Evolutionary conservation across 2,797 vertebrate species (phyloP).

Genomic region (Crenuchus spilurus): DNA sequence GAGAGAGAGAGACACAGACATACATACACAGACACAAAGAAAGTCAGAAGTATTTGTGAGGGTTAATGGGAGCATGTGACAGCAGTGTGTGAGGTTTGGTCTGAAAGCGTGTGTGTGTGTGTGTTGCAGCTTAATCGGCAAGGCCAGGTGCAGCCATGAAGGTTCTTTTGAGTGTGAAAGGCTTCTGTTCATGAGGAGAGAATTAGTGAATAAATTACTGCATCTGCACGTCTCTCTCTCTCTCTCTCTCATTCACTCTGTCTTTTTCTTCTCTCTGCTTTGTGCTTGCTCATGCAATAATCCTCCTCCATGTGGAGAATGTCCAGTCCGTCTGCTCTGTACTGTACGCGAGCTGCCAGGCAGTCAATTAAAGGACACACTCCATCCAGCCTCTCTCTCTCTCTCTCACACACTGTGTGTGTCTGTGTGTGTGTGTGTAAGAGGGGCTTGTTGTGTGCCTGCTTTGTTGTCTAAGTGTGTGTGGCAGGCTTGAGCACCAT

Average conservation of each 20-base stretch:
- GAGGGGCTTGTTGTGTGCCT: conserved; percentile 45
- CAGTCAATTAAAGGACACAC: conserved; percentile 60
- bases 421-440: not conserved
- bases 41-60: conserved; percentile 17
- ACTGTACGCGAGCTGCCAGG: conserved; percentile 58
- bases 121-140: conserved; percentile 56
- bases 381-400: conserved; percentile 49
- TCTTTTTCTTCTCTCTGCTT: conserved; percentile 38
- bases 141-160: conserved; percentile 59
- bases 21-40: conserved; percentile 18
- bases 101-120: conserved; percentile 36
- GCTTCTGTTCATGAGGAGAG: conserved; percentile 56
- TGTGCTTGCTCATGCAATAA: conserved; percentile 64
- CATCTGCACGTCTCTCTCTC: conserved; percentile 42
- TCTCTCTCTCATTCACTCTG: conserved; percentile 11
- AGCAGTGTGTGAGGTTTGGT: conserved; percentile 36
- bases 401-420: conserved; percentile 15
- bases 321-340: conserved; percentile 51
- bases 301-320: conserved; percentile 58
- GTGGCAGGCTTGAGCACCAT: conserved; percentile 57
- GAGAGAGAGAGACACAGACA: not conserved
- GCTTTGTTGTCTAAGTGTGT: conserved; percentile 44
- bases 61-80: conserved; percentile 22
- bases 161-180: conserved; percentile 55
- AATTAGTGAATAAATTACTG: conserved; percentile 60